Evolutionary conservation across 2,113 vertebrate species (phyloP).

Genomic region (Dinomys branickii): DNA sequence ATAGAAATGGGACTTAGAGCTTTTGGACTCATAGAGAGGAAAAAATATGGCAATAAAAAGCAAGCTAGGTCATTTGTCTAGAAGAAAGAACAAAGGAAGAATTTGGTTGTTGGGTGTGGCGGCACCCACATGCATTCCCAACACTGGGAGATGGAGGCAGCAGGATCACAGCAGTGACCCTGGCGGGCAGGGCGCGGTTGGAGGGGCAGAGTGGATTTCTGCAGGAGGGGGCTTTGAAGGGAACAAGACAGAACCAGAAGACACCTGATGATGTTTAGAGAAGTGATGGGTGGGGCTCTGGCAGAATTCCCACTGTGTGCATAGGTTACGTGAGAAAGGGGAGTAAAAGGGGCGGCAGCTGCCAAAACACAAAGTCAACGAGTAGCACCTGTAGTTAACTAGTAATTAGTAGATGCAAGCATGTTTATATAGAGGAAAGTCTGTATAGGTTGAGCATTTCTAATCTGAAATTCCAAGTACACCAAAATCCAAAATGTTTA

Average conservation of each 20-base stretch:
- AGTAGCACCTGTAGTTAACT: neutral
- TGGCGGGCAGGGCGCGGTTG: neutral
- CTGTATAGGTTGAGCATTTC: neutral
- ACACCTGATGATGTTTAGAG: neutral
- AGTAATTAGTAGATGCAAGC: neutral
- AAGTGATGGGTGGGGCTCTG: neutral
- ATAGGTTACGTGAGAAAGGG: neutral
- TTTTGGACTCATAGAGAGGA: neutral
- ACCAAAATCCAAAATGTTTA: neutral
- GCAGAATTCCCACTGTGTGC: neutral
- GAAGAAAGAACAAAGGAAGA: neutral
- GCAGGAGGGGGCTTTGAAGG: neutral
- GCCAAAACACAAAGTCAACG: neutral
- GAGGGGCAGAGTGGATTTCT: neutral
- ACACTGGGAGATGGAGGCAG: neutral
- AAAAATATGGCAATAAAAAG: neutral
- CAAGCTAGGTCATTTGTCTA: neutral
- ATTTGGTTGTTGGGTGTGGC: neutral
- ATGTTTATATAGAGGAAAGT: neutral
- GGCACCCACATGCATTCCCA: neutral
- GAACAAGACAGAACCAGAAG: neutral
- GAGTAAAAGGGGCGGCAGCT: neutral
- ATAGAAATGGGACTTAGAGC: neutral
- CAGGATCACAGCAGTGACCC: neutral
- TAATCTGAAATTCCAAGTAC: neutral